Percentiles rank a stretch among this genome's conserved stretches.
phyloP scores from a whole-genome alignment of 2,797 vertebrate species.

The Diplodus sargus region DNA sequence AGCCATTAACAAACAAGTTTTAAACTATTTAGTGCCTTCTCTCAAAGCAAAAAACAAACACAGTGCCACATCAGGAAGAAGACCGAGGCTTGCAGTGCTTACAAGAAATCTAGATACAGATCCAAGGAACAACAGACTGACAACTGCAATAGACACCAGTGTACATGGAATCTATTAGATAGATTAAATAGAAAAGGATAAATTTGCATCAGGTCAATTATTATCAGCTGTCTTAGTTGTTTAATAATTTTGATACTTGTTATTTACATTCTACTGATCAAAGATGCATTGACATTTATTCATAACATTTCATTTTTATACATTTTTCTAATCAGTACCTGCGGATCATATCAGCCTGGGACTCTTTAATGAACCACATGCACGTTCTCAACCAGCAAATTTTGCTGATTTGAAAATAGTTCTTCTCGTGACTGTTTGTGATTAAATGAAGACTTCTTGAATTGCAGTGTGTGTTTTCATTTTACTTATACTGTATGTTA shows the following conservation, averaged over 20 bases:
- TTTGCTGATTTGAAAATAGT: not conserved
- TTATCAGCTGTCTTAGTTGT: not conserved
- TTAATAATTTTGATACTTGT: not conserved
- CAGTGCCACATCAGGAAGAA: not conserved
- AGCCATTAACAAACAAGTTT: not conserved
- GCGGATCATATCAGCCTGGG: not conserved
- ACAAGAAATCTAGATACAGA: not conserved
- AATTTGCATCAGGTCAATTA: not conserved
- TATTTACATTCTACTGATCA: slow-evolving; percentile 5
- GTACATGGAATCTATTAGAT: not conserved
- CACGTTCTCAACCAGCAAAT: not conserved
- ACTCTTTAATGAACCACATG: too few relatives aligned
- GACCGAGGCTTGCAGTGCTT: not conserved
- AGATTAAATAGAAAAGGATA: not conserved
- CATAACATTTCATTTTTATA: not conserved
- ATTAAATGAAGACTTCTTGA: slow-evolving; percentile 4
- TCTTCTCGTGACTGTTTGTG: not conserved
- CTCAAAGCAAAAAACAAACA: slow-evolving; percentile 2
- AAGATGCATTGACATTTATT: slow-evolving; percentile 2
- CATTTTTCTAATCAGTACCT: not conserved
- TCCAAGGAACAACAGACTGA: not conserved
- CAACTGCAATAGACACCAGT: not conserved
- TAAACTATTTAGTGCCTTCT: slow-evolving; percentile 1
- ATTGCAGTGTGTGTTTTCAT: too few relatives aligned
- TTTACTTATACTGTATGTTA: too few relatives aligned